Evolutionary conservation across 1,140 invertebrate genomes (phyloP).

Genomic region (Trichonephila clavipes): DNA sequence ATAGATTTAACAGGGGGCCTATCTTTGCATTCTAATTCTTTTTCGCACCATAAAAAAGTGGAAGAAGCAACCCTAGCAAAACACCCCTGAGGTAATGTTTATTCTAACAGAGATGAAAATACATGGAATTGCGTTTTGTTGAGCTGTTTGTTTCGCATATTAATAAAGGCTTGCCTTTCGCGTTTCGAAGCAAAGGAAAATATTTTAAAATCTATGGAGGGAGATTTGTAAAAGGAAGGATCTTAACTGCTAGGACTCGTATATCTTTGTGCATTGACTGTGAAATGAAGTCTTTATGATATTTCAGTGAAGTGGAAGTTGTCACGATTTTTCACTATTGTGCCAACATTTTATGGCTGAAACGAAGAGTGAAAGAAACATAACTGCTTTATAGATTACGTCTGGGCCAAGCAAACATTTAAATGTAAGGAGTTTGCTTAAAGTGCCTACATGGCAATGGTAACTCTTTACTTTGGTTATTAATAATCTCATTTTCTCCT

Average conservation of each 20-base stretch:
- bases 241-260: not conserved
- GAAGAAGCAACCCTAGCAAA: not conserved
- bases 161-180: slow-evolving; percentile 7
- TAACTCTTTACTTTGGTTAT: too few species aligned
- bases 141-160: slow-evolving; percentile 30
- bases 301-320: not conserved
- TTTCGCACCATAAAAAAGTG: not conserved
- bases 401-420: too few species aligned
- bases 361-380: not conserved
- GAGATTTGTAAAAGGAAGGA: slow-evolving; percentile 5
- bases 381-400: not conserved
- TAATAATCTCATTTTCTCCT: too few species aligned
- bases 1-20: slow-evolving; percentile 17
- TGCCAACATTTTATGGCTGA: not conserved
- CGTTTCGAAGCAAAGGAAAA: not conserved
- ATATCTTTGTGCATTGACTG: not conserved
- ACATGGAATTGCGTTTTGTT: slow-evolving; percentile 14
- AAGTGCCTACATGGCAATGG: too few species aligned
- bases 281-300: not conserved
- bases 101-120: not conserved
- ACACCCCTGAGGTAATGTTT: not conserved
- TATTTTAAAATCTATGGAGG: not conserved
- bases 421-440: too few species aligned
- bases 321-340: not conserved
- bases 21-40: slow-evolving; percentile 31